Conservation (phyloP, 2,797 vertebrate species). For the Peromyscus aztecus region DNA sequence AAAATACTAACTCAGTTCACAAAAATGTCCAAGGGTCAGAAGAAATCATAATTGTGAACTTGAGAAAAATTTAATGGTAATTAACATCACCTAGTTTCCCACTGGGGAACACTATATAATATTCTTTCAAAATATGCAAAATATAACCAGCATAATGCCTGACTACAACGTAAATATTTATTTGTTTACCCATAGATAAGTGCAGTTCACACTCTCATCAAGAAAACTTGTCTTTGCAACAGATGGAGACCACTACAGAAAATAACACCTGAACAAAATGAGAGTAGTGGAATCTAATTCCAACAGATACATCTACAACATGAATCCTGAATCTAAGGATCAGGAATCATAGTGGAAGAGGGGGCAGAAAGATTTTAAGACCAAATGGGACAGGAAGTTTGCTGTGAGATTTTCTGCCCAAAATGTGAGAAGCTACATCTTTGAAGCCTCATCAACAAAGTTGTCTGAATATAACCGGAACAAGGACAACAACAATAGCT, state of each 20-base stretch:
- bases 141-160: not conserved
- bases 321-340: not conserved
- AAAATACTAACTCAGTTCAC: not conserved
- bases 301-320: not conserved
- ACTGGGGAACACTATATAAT: fast-evolving
- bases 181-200: not conserved
- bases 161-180: not conserved
- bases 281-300: not conserved
- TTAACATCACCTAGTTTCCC: not conserved
- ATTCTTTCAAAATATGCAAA: not conserved
- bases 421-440: not conserved
- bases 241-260: not conserved
- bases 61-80: not conserved
- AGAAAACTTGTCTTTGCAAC: not conserved
- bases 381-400: not conserved
- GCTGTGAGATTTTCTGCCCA: not conserved
- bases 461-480: not conserved
- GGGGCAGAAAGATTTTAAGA: not conserved
- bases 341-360: not conserved
- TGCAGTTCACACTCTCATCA: not conserved
- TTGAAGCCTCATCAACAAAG: not conserved
- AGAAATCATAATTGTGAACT: not conserved
- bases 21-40: not conserved
- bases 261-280: not conserved
- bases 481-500: not conserved